Evolutionary conservation across 2,797 vertebrate species (phyloP), one percentile per base, ranked within the genome.

Genomic region (Trichosurus vulpecula): DNA sequence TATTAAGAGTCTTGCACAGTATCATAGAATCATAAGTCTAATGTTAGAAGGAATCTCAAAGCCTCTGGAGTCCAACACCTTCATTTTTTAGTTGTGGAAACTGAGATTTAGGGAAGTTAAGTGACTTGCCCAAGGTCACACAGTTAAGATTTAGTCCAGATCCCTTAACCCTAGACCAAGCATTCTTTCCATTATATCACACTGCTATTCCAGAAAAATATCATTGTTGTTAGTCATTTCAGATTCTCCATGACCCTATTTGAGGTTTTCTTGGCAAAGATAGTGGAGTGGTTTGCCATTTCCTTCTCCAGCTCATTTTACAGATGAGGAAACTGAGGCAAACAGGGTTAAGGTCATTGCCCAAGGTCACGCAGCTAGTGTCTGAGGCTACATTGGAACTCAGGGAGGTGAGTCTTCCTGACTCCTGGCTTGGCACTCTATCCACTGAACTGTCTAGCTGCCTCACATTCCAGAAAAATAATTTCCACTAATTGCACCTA

Each of bases 271-370:
- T 74, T 55, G 52, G 13, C 90, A 35, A 6, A 41, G 89, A 95
- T 22, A 14, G 14, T 35, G 1, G 29, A 81, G 61, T 19, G 22
- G n/a, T 90, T 54, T 55, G 53, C 54, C 47, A 6, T 0, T 51
- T 52, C 53, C 52, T 92, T 54, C 90, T 61, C 91, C 52, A 5
- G 53, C 54, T 66, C 11, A 14, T 90, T 31, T 61, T 90, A 30
- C 74, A 31, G 0, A 16, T 53, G 31, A 0, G 0, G 16, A 13
- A 19, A 52, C 92, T 74, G n/a, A 35, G 1, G 2, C 25, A 10
- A 35, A 27, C 16, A 47, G 16, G 11, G 5, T 27, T 54, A 16
- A 13, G 0, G n/a, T 66, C 74, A 55, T 22, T 19, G 13, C 30
- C 27, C 51, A 52, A 52, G 13, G 30, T 8, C n/a, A 74, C n/a